Evolutionary conservation across 2,888 invertebrate genomes (phyloP).

Genomic region (Prosopocoilus inquinatus): DNA sequence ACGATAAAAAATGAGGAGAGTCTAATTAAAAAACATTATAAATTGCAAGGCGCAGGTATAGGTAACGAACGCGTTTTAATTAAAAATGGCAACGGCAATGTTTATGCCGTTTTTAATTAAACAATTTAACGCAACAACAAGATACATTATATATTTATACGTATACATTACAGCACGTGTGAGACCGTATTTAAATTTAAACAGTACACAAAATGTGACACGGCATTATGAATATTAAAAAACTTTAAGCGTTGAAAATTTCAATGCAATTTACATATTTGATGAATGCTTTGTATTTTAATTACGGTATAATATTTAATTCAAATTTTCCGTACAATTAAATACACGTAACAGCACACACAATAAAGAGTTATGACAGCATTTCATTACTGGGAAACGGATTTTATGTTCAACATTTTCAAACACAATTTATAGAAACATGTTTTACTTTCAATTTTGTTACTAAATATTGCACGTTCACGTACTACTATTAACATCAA

Average conservation of each 20-base stretch:
- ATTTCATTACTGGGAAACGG: constrained; percentile 43
- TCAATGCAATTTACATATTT: constrained; percentile 52
- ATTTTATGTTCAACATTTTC: constrained; percentile 36
- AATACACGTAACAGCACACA: constrained; percentile 44
- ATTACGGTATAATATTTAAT: constrained; percentile 53
- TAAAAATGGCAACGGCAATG: constrained; percentile 18
- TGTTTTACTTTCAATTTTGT: constrained; percentile 16
- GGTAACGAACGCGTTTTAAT: constrained; percentile 22
- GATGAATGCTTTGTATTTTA: constrained; percentile 53
- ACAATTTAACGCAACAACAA: constrained; percentile 4
- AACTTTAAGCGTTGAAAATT: constrained; percentile 50
- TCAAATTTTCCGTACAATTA: constrained; percentile 53
- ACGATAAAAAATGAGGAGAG: background rate
- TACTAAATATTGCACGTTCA: constrained; percentile 9
- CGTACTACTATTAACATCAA: constrained; percentile 1
- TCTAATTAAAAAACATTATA: constrained; percentile 5
- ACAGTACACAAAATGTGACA: constrained; percentile 38
- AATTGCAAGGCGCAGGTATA: constrained; percentile 10
- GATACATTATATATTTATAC: constrained; percentile 13
- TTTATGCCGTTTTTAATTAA: constrained; percentile 22
- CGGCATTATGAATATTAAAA: constrained; percentile 50
- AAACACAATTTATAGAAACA: constrained; percentile 15
- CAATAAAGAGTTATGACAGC: constrained; percentile 46
- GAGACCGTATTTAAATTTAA: constrained; percentile 39
- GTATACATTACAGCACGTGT: constrained; percentile 23